These are phyloP conservation scores for Gerris lacustris DNA, from an alignment of 2,888 invertebrate species.

Conservation along the genomic window DNA sequence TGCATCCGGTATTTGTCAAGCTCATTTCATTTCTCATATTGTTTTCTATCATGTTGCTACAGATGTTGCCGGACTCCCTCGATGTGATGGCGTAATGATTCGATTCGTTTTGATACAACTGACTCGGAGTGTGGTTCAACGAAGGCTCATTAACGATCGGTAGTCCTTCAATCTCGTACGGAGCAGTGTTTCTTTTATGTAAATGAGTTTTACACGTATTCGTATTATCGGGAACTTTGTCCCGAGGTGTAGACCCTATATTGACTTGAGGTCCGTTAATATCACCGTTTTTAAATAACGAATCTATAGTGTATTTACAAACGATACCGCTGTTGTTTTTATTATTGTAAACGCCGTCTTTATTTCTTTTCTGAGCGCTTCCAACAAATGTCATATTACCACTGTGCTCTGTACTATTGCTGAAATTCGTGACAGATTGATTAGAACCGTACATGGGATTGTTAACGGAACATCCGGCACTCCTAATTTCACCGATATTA, in stretches of 20 bases:
- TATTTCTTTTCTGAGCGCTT: too few species aligned
- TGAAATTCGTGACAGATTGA: background rate
- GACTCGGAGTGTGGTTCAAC: background rate
- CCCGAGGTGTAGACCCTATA: background rate
- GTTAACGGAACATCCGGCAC: background rate
- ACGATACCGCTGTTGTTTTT: background rate
- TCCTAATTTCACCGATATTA: background rate
- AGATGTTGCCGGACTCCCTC: slow-evolving; percentile 10
- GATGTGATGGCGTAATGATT: background rate
- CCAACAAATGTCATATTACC: too few species aligned
- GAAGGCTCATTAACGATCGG: background rate
- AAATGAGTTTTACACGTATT: background rate
- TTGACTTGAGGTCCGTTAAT: background rate
- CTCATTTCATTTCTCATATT: slow-evolving; percentile 17
- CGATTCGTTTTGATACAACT: background rate
- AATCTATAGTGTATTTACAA: slow-evolving; percentile 2
- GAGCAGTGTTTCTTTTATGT: background rate
- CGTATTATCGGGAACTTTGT: background rate
- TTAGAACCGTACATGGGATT: background rate
- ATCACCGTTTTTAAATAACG: background rate
- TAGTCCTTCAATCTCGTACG: background rate
- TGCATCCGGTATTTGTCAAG: background rate
- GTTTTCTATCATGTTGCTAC: slow-evolving; percentile 15
- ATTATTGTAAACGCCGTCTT: background rate
- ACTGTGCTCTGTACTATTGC: background rate